Base-by-base conservation (phyloP, 2,113 vertebrate species). In the Paramisgurnus dabryanus region DNA sequence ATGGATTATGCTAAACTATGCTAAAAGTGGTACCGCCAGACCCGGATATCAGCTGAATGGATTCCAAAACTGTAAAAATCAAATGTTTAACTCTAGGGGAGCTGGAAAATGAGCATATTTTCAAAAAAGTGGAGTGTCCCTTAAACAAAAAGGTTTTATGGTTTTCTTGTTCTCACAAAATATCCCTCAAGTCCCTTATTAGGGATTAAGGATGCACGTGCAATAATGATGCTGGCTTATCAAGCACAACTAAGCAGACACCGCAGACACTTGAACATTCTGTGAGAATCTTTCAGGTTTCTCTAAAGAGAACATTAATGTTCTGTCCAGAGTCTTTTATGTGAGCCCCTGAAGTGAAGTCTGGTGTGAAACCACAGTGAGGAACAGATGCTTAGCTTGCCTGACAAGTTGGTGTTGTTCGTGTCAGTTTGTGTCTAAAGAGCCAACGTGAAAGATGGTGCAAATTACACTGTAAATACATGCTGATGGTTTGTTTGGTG, bases 321-420 rank as follows among this genome's bases (percentile, higher is more conserved):
- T 60, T 73, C 53, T 75, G 72, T 64, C 58, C 9, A 7, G 13
- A 34, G 41, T 61, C 15, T 64, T 49, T 61, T 64, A 63, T 64
- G 43, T 64, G 64, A 64, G 1, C 72, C 22, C 13, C 58, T 75
- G 2, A 63, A 75, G 18, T 39, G 47, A 75, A 34, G 58, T 7
- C 6, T 64, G 43, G 43, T 64, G 72, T 49, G 72, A 75, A 75
- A 75, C 58, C 58, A 64, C 72, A 63, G 7, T 49, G 72, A 64
- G 27, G 40, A 75, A 60, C 43, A 75, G 43, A 75, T 75, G 73
- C 13, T 75, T 49, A 50, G 22, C 10, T 13, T 8, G 60, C 13
- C 22, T 64, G 60, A 75, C 58, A 75, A 22, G 41, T 10, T 34
- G 43, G 9, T 75, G 72, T n/a, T 63, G 58, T 75, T 64, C 72